phyloP scores from a whole-genome alignment of 2,888 invertebrate species.

The Mimas tiliae region DNA sequence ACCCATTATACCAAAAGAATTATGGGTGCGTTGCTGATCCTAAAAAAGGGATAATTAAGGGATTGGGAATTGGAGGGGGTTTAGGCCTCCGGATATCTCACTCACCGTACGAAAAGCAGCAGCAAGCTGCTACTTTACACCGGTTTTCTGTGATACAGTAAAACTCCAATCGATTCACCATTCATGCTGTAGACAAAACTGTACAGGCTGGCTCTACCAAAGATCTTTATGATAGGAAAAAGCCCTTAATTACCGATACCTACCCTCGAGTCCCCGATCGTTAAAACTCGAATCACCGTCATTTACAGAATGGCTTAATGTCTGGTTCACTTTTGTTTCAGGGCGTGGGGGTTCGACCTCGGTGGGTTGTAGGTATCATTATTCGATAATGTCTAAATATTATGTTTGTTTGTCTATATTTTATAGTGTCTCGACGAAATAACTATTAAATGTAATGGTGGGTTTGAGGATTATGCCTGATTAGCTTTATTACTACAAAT shows the following conservation, averaged over 20 bases:
- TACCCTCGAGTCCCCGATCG: neutral
- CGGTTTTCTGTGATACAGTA: no score
- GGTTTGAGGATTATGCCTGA: no score
- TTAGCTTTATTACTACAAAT: no score
- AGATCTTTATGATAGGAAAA: neutral
- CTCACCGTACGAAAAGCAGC: no score
- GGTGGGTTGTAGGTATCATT: neutral
- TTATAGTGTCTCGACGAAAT: neutral
- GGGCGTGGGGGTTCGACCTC: neutral
- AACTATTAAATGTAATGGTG: neutral
- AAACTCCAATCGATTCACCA: no score
- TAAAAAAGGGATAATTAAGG: no score
- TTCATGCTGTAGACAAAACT: no score
- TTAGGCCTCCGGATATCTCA: no score
- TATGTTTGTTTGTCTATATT: neutral
- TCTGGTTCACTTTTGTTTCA: neutral
- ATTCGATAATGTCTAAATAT: neutral
- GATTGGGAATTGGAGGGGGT: no score
- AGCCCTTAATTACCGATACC: neutral
- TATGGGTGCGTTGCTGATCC: no score
- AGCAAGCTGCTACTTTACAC: no score
- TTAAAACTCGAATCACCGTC: neutral
- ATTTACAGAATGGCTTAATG: neutral
- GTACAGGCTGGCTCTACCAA: neutral
- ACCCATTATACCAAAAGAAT: no score